Evolutionary conservation across 2,888 invertebrate genomes (phyloP).

Genomic region (Hofmannophila pseudospretella): DNA sequence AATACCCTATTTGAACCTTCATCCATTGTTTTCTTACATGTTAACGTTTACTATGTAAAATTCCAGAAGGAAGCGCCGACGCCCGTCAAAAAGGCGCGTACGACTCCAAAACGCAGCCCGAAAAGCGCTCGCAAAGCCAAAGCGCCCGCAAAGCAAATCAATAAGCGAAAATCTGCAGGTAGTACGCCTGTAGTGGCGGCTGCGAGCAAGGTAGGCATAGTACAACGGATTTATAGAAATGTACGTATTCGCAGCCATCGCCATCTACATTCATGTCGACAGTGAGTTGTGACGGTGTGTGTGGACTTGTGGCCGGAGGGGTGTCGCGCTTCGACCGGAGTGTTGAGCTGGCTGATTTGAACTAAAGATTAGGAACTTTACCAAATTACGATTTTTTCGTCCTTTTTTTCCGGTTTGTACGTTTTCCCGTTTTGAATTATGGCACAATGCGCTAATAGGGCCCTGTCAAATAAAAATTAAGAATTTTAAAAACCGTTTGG

Average conservation of each 20-base stretch:
- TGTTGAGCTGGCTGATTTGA: too few relatives aligned
- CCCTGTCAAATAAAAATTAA: too few relatives aligned
- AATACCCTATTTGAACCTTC: too few relatives aligned
- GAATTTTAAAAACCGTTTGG: too few relatives aligned
- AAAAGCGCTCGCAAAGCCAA: slow-evolving; percentile 50
- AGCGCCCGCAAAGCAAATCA: slow-evolving; percentile 39
- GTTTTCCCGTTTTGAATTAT: too few relatives aligned
- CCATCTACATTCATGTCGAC: slow-evolving; percentile 60
- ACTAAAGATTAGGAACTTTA: too few relatives aligned
- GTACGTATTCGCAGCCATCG: slow-evolving; percentile 75
- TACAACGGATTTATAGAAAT: slow-evolving; percentile 78
- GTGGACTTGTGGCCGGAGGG: slow-evolving; percentile 6
- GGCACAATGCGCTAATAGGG: too few relatives aligned
- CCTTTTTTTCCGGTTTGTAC: too few relatives aligned
- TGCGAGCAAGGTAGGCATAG: slow-evolving; percentile 78
- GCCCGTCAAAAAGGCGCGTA: slow-evolving; percentile 56
- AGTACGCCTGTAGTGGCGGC: slow-evolving; percentile 63
- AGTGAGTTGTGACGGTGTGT: slow-evolving; percentile 33
- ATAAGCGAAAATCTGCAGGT: slow-evolving; percentile 60
- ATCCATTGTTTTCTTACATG: too few relatives aligned
- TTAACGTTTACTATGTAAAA: too few relatives aligned
- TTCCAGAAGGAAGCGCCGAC: slow-evolving; percentile 51
- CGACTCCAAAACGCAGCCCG: slow-evolving; percentile 61
- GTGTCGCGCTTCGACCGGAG: slow-evolving; percentile 22
- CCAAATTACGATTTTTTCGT: too few relatives aligned